These are phyloP conservation scores for Adoxophyes honmai DNA, from an alignment of 1,140 invertebrate genomes.

Conservation along the genomic window DNA sequence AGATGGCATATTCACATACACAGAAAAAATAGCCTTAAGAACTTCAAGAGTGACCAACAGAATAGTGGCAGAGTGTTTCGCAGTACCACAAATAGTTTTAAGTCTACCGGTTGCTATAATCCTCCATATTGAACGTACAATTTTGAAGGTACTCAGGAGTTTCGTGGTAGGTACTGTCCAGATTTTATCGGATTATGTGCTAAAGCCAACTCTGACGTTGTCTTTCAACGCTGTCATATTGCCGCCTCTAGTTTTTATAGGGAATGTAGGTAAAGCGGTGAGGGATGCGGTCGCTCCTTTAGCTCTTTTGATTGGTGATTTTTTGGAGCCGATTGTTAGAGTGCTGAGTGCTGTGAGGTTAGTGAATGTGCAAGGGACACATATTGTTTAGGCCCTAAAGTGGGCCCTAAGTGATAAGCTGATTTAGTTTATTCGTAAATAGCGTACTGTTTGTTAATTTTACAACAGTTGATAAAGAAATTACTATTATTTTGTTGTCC, in stretches of 20 bases:
- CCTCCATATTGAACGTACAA: background rate
- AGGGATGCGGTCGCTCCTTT: conserved; percentile 81
- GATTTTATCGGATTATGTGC: conserved; percentile 80
- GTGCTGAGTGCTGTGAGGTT: conserved; percentile 35
- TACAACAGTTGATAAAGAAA: no score
- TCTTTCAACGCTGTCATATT: conserved; percentile 81
- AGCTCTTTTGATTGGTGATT: conserved; percentile 48
- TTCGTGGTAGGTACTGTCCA: conserved; percentile 80
- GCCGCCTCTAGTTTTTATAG: conserved; percentile 80
- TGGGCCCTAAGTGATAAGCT: no score
- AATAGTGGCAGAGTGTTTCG: background rate
- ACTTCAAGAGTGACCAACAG: background rate
- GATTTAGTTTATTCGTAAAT: no score
- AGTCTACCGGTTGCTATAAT: background rate
- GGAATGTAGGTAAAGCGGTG: conserved; percentile 79
- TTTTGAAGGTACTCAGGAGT: conserved; percentile 34
- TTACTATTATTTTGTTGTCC: no score
- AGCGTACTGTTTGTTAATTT: no score
- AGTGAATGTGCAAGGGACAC: conserved; percentile 18
- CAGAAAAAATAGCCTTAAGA: background rate
- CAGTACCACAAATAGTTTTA: background rate
- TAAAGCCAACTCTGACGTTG: conserved; percentile 82
- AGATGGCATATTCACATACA: background rate
- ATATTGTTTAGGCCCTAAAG: no score
- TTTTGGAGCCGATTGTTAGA: conserved; percentile 32